phyloP scores from a whole-genome alignment of 2,797 vertebrate species.

The Phyllotis vaccarum region DNA sequence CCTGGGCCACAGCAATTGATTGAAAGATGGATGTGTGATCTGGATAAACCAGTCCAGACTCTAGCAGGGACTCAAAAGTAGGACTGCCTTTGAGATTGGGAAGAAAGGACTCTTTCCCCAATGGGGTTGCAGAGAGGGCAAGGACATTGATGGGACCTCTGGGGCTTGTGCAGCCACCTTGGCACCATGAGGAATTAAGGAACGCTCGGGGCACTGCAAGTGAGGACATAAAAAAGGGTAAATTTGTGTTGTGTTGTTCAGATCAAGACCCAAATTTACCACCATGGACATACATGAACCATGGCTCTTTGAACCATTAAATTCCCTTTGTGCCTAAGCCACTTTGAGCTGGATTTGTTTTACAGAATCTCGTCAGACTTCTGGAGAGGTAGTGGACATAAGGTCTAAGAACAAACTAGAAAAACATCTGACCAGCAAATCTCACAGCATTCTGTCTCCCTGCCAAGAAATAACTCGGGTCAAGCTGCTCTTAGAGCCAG shows the following conservation, averaged over 20 bases:
- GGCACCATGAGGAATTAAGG: background rate
- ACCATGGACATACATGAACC: background rate
- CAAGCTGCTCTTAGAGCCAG: background rate
- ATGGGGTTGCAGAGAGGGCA: too few species aligned
- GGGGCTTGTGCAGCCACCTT: background rate
- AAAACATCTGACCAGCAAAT: background rate
- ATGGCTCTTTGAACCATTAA: background rate
- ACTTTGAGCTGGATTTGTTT: background rate
- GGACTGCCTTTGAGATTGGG: background rate
- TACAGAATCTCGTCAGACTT: background rate
- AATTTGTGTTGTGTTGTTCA: too few species aligned
- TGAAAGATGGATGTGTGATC: background rate
- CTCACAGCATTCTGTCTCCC: background rate
- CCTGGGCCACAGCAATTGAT: background rate
- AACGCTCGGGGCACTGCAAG: background rate
- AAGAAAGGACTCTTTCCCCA: background rate
- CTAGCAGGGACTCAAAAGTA: background rate
- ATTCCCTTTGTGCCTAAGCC: background rate
- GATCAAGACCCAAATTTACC: background rate
- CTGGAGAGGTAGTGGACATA: background rate
- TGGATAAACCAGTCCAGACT: background rate
- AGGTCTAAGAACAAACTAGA: background rate
- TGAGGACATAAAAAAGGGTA: background rate
- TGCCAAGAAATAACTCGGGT: background rate
- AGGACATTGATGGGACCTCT: background rate